Conservation (phyloP, 2,113 vertebrate species). For the Sceloporus undulatus region DNA sequence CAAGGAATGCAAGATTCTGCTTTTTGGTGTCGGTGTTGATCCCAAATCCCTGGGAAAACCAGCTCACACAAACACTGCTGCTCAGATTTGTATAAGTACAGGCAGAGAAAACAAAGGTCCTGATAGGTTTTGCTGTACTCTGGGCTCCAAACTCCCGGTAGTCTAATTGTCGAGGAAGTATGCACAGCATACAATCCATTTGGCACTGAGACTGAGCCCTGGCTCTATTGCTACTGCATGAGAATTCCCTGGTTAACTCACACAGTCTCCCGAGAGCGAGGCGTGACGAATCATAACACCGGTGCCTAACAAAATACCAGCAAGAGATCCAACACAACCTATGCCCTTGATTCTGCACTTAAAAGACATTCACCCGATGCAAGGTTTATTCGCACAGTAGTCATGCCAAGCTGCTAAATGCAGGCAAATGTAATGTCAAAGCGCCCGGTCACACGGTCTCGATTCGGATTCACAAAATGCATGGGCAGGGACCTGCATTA, state of each 20-base stretch:
- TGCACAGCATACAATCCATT: neutral
- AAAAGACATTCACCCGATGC: neutral
- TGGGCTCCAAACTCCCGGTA: conserved; percentile 10
- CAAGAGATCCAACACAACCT: neutral
- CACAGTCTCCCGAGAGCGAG: neutral
- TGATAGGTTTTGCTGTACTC: conserved; percentile 28
- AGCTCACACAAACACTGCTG: neutral
- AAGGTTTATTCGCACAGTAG: neutral
- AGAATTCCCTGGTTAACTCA: conserved; percentile 22
- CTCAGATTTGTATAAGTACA: conserved; percentile 41
- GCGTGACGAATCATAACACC: accelerated
- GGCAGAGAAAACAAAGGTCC: conserved; percentile 6
- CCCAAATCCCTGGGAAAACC: accelerated
- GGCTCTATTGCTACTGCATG: neutral
- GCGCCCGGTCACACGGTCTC: too few species aligned
- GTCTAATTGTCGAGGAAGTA: conserved; percentile 20
- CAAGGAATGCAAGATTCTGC: accelerated
- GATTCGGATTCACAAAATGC: too few species aligned
- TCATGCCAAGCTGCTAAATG: neutral
- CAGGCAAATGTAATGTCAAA: neutral
- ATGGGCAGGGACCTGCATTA: too few species aligned
- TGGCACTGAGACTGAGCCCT: conserved; percentile 30
- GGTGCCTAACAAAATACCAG: neutral
- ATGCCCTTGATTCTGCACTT: accelerated
- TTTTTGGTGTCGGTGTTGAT: accelerated